These are phyloP conservation scores for Idaea aversata DNA, from an alignment of 2,888 invertebrate species.

Conservation along the genomic window DNA sequence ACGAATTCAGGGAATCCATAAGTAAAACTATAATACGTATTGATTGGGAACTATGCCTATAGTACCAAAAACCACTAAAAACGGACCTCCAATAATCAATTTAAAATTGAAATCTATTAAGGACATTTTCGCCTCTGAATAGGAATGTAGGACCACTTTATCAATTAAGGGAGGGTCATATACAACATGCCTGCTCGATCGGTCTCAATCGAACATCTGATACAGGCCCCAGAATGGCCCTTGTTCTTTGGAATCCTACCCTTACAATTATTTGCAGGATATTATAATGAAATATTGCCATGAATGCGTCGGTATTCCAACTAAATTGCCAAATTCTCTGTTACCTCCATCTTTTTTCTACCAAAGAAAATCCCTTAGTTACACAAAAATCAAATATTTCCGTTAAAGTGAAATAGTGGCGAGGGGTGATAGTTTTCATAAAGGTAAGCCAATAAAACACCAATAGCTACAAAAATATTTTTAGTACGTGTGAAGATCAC, in stretches of 20 bases:
- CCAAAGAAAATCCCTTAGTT: background rate
- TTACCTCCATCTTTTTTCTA: background rate
- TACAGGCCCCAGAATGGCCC: background rate
- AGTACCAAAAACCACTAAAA: background rate
- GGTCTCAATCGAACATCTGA: background rate
- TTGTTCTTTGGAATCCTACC: background rate
- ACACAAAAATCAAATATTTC: background rate
- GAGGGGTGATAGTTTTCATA: too few relatives aligned
- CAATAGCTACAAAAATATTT: too few relatives aligned
- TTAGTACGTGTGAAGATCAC: too few relatives aligned
- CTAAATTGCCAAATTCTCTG: background rate
- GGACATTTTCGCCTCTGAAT: background rate
- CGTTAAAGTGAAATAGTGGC: background rate
- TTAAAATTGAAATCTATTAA: background rate
- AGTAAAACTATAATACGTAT: background rate
- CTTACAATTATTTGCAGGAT: background rate
- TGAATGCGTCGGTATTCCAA: background rate
- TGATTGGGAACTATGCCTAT: background rate
- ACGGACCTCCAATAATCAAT: background rate
- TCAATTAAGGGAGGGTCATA: background rate
- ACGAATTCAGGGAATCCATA: too few relatives aligned
- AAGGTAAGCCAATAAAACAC: too few relatives aligned
- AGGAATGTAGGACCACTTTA: background rate
- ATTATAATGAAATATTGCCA: background rate
- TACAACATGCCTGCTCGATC: background rate